Evolutionary conservation across 2,113 vertebrate species (phyloP).

Genomic region (Atlantisia rogersi): DNA sequence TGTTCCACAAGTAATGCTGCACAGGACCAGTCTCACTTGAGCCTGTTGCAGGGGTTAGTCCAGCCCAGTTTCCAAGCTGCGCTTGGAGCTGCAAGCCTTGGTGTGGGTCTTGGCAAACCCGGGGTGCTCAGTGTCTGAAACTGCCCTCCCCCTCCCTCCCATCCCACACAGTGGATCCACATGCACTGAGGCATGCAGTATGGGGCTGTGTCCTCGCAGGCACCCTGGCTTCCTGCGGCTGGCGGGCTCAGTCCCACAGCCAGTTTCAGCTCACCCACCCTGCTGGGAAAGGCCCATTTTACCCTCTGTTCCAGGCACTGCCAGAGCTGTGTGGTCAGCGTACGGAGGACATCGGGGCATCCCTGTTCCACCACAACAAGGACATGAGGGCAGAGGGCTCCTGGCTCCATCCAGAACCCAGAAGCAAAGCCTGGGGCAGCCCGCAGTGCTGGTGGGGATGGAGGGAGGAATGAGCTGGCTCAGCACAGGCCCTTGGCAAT

Average conservation of each 20-base stretch:
- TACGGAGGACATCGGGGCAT: background rate
- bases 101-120: background rate
- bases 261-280: background rate
- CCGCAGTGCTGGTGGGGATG: background rate
- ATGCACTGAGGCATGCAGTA: background rate
- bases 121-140: background rate
- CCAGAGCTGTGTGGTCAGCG: background rate
- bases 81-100: background rate
- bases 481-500: background rate
- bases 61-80: background rate
- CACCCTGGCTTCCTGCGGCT: background rate
- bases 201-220: background rate
- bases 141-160: too few relatives aligned
- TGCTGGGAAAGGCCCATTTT: background rate
- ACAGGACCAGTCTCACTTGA: background rate
- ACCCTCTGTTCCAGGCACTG: background rate
- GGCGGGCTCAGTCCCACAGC: fast-evolving
- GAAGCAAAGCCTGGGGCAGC: background rate
- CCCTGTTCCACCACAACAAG: background rate
- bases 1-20: background rate
- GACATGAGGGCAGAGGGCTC: background rate
- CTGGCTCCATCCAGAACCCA: background rate
- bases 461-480: background rate
- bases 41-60: background rate
- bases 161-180: background rate